Base-by-base conservation (phyloP, 1,140 invertebrate species). In the Brachionus koreanus region DNA sequence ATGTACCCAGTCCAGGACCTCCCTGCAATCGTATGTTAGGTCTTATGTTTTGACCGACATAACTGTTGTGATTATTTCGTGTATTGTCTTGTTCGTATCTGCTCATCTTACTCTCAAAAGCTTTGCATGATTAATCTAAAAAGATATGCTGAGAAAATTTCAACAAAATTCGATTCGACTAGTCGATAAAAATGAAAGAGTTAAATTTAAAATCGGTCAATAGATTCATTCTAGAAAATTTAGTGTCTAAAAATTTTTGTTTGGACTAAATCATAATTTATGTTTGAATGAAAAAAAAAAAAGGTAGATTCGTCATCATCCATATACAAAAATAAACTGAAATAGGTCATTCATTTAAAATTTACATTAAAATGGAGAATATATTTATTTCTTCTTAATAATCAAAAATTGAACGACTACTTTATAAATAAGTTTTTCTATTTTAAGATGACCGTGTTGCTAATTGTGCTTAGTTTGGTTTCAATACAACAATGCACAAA, bases 221-320 rank as follows among this genome's bases (percentile, higher is more conserved):
- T 69, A 69, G 37, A 69, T 69, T 69, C 65, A 19, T 69, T 39
- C 33, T 19, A 39, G 16, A 39, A 69, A 69, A 69, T 39, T 4
- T 33, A n/a, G 33, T 65, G 25, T 65, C 33, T 19, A 69, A 69
- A 69, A 69, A 19, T 37, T 69, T 69, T 67, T 35, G 29, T n/a
- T 69, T 7, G 35, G 65, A 69, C 65, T 69, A 16, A 69, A 69
- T 69, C 33, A 69, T 69, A 69, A 69, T 39, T 69, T 69, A 69
- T 69, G 65, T 37, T 69, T 39, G 16, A 65, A 65, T 65, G 33
- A 65, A 25, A 65, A 65, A 33, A n/a, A 63, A 16, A 46, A 57
- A 69, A 69, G 37, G 37, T 39, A 39, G 33, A 19, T 57, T 57
- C 49, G 49, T 57, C 49, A 57, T 57, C 49, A 57, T 57, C 19